Conservation (phyloP, 1,140 invertebrate species). For the Brachionus koreanus region DNA sequence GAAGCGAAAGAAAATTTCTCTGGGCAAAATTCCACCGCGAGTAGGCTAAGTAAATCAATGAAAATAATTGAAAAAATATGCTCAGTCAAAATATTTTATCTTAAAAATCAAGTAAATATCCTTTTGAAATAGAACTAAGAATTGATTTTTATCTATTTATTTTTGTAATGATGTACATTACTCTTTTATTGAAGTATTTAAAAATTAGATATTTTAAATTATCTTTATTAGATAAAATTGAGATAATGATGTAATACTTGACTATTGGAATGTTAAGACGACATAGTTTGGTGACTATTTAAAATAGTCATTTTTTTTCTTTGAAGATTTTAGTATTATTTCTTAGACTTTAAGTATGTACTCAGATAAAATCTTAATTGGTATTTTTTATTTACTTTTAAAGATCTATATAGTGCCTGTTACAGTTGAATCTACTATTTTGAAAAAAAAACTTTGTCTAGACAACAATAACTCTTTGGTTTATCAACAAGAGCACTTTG, state of each 20-base stretch:
- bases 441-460: background rate
- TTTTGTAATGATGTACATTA: background rate
- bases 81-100: background rate
- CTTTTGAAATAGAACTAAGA: background rate
- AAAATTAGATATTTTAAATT: slow-evolving; percentile 6
- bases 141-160: background rate
- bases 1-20: background rate
- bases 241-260: background rate
- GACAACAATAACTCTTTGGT: background rate
- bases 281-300: slow-evolving; percentile 2
- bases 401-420: background rate
- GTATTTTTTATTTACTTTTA: background rate
- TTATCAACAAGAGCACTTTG: background rate
- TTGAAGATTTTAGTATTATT: background rate
- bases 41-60: background rate
- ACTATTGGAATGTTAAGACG: background rate
- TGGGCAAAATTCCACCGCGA: background rate
- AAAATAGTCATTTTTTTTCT: background rate
- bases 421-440: background rate
- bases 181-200: background rate
- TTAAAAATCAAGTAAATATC: slow-evolving; percentile 10
- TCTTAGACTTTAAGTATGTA: background rate
- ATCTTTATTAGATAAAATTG: background rate
- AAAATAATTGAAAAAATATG: slow-evolving; percentile 11
- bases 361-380: slow-evolving; percentile 1